phyloP scores from a whole-genome alignment of 2,888 invertebrate genomes.

The Balanococcus diminutus region DNA sequence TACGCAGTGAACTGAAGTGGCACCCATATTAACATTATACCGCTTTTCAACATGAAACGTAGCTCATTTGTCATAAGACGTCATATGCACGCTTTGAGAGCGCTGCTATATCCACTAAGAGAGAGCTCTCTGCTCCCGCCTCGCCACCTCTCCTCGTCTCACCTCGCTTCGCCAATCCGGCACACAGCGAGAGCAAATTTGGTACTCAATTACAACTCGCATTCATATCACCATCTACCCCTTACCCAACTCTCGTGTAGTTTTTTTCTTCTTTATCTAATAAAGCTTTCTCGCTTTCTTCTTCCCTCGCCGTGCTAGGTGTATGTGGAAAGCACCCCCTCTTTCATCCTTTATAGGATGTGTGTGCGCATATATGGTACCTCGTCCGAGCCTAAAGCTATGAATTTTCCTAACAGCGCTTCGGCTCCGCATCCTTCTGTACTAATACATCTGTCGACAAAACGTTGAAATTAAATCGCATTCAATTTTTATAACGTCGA shows the following conservation, averaged over 20 bases:
- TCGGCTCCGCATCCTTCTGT: background rate
- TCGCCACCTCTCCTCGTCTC: no score
- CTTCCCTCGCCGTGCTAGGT: background rate
- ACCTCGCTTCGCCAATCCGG: background rate
- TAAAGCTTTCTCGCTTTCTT: background rate
- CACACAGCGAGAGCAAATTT: conserved; percentile 25
- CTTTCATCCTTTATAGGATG: background rate
- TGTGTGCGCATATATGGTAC: background rate
- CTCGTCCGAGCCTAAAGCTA: background rate
- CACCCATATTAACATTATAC: conserved; percentile 54
- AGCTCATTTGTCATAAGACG: conserved; percentile 54
- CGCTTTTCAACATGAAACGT: conserved; percentile 53
- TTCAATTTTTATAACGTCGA: background rate
- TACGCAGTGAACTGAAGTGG: conserved; percentile 47
- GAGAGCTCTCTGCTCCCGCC: background rate
- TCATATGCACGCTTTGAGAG: conserved; percentile 47
- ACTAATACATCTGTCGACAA: background rate
- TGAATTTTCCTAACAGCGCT: background rate
- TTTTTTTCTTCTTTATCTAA: conserved; percentile 45
- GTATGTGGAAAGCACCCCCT: background rate
- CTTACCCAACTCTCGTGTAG: background rate
- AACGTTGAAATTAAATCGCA: background rate
- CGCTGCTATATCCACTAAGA: background rate
- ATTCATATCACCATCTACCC: conserved; percentile 51
- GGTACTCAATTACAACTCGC: conserved; percentile 54